Percentiles rank a stretch among this genome's conserved stretches.
Conservation (phyloP, 2,797 vertebrate genomes). For the Sciaenops ocellatus region DNA sequence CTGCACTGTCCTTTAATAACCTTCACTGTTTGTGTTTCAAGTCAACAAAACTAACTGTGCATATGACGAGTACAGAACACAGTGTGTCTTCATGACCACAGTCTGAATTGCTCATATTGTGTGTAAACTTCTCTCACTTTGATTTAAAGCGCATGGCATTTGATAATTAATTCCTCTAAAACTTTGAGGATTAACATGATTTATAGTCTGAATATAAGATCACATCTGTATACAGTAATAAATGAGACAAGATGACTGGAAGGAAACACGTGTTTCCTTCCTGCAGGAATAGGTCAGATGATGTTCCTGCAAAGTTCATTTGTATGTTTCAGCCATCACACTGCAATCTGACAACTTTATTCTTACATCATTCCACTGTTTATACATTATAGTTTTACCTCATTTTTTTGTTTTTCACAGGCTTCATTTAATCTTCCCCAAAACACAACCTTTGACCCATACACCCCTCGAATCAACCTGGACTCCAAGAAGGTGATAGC, state of each 20-base stretch:
- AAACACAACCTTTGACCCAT: constrained; percentile 73
- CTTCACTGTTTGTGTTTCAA: background rate
- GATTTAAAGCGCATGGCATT: no score
- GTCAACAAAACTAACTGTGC: background rate
- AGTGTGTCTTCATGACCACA: no score
- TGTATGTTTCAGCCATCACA: background rate
- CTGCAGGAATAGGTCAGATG: background rate
- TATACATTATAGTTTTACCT: background rate
- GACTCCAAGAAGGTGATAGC: constrained; percentile 74
- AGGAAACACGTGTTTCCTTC: no score
- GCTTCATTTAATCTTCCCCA: constrained; percentile 73
- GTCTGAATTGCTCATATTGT: no score
- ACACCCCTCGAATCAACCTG: constrained; percentile 76
- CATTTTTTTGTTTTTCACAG: constrained; percentile 53
- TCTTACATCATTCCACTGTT: background rate
- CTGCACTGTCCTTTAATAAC: background rate
- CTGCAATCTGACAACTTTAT: background rate
- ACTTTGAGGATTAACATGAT: background rate
- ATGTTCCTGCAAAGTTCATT: background rate
- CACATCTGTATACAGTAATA: background rate
- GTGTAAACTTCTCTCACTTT: no score
- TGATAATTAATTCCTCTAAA: no score
- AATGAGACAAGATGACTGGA: background rate
- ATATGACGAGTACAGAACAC: background rate
- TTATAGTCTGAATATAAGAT: background rate